A percentile compares a stretch with the other conserved stretches of the same genome.
phyloP scores from a whole-genome alignment of 1,140 invertebrate species.

The Papilio polytes region DNA sequence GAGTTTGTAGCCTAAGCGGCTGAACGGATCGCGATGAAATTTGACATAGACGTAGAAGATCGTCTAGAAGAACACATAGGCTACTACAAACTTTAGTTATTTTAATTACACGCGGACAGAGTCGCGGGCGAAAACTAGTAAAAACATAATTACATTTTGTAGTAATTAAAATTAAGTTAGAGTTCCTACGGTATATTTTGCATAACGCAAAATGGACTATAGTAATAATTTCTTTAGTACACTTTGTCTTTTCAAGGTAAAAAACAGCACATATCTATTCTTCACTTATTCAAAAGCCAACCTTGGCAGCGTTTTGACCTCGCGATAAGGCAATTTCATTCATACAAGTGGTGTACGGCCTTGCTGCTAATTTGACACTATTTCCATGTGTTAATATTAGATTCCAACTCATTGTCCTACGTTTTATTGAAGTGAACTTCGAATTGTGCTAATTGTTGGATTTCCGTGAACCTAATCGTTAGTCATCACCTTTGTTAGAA shows the following conservation, averaged over 20 bases:
- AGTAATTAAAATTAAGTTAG: neutral
- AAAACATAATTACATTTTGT: neutral
- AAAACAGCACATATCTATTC: neutral
- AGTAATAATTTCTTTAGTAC: neutral
- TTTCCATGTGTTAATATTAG: constrained; percentile 52
- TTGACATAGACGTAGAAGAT: too few relatives aligned
- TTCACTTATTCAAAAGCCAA: constrained; percentile 39
- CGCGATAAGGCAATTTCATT: constrained; percentile 56
- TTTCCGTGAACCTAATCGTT: neutral
- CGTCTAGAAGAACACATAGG: too few relatives aligned
- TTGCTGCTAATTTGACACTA: constrained; percentile 58
- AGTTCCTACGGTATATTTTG: neutral
- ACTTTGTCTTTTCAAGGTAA: neutral
- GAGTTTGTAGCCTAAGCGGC: too few relatives aligned
- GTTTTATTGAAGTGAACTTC: neutral
- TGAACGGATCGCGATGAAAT: too few relatives aligned
- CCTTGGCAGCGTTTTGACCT: constrained; percentile 45
- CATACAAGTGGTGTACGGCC: constrained; percentile 47
- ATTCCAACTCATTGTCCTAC: constrained; percentile 38
- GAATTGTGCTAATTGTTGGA: neutral
- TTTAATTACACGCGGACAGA: too few relatives aligned
- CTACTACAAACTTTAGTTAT: too few relatives aligned
- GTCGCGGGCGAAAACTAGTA: too few relatives aligned
- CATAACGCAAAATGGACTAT: neutral
- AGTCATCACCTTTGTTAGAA: neutral